Evolutionary conservation across 2,797 vertebrate species (phyloP), one percentile per base, ranked within the genome.

Genomic region (Myioborus miniatus): DNA sequence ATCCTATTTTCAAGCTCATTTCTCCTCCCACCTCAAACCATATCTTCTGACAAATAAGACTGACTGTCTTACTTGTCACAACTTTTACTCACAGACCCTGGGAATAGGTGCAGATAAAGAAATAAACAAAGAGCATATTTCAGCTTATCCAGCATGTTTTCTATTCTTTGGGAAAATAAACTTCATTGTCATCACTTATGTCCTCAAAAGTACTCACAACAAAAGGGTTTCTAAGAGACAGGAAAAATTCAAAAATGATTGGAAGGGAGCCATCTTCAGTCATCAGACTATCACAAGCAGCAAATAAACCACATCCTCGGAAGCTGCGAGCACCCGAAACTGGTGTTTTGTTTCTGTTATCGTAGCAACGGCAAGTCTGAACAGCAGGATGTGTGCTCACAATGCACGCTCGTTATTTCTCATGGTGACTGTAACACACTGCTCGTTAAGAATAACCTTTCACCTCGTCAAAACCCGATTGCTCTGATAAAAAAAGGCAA

Each of bases 331-430:
- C 92, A 93, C 64, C 88, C 91, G 85, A 72, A 90, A 55, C 81
- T 29, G 56, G 24, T 93, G 88, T 95, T 97, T 95, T 88, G 93
- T 94, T 97, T 97, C 97, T 94, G 93, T 97, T 96, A 63, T 94
- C 94, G 87, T 94, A 94, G 96, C 92, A 97, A 97, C 80, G 3
- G 76, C 76, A 87, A 94, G 93, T 90, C 91, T 19, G 47, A 91
- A 59, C 71, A 87, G 81, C 79, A 91, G 96, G 94, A 93, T 87
- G 41, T 55, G 89, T 32, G 75, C 93, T 85, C 69, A 78, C 5
- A 8, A n/a, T 24, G 53, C 1, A 36, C 1, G 7, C 91, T 93
- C 15, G 1, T 94, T 75, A 59, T 68, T 91, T 89, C 86, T 74
- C 74, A n/a, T 27, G 37, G 52, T 65, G 81, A 62, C 67, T 82